Evolutionary conservation across 2,888 invertebrate species (phyloP).

Genomic region (Melieria omissa): DNA sequence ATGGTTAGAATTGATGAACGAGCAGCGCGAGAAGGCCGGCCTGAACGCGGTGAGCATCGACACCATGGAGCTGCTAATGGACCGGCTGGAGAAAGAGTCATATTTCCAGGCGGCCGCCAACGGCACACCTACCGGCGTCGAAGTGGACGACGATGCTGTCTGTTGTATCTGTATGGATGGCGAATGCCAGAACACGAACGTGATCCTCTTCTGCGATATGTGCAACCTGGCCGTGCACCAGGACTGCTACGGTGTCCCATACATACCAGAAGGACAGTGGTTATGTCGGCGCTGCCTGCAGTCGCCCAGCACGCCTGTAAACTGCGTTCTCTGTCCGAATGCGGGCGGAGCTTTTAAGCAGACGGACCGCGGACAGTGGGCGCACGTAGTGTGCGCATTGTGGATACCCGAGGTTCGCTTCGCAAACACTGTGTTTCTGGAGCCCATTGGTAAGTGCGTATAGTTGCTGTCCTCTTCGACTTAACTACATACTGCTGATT

Average conservation of each 20-base stretch:
- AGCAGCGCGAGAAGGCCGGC: constrained; percentile 78
- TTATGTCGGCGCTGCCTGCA: constrained; percentile 94
- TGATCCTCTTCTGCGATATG: constrained; percentile 99
- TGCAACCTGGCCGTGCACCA: constrained; percentile 99
- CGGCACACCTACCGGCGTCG: constrained; percentile 78
- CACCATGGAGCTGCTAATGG: constrained; percentile 95
- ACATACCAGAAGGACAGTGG: constrained; percentile 98
- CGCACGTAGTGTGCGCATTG: constrained; percentile 97
- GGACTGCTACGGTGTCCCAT: constrained; percentile 95
- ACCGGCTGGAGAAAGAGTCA: constrained; percentile 96
- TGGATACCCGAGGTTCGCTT: constrained; percentile 99
- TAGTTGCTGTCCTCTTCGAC: background rate
- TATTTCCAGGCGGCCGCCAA: constrained; percentile 86
- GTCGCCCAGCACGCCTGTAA: constrained; percentile 94
- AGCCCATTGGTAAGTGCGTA: constrained; percentile 81
- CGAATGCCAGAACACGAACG: constrained; percentile 98
- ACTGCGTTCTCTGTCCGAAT: constrained; percentile 98
- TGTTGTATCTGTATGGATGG: constrained; percentile 99
- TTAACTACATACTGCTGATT: background rate
- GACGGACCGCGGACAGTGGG: constrained; percentile 95
- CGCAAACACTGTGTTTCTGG: constrained; percentile 96
- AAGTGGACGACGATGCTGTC: constrained; percentile 97
- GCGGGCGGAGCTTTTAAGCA: constrained; percentile 99
- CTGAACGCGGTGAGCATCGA: constrained; percentile 85
- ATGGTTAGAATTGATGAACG: constrained; percentile 92